Percentiles rank a stretch among this genome's conserved stretches.
Evolutionary conservation across 2,888 invertebrate genomes (phyloP).

Genomic region (Temnothorax unifasciatus): DNA sequence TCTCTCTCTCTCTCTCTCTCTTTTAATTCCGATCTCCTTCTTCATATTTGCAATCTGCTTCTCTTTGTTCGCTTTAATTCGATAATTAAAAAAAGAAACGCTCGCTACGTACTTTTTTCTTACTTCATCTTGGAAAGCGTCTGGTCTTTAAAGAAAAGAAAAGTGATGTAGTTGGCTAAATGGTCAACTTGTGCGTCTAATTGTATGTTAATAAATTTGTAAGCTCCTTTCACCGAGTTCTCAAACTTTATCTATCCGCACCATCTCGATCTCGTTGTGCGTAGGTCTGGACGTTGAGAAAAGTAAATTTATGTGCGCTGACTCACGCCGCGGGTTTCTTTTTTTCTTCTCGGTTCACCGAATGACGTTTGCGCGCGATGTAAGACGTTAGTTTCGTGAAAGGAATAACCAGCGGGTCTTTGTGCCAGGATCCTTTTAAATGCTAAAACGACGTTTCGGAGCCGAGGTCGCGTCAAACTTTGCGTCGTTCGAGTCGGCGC

Average conservation of each 20-base stretch:
- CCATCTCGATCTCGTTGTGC: constrained; percentile 25
- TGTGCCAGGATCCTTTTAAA: constrained; percentile 18
- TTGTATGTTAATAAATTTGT: constrained; percentile 50
- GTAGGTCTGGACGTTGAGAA: constrained; percentile 23
- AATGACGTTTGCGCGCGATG: constrained; percentile 37
- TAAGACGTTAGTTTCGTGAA: constrained; percentile 51
- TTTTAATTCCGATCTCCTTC: background rate
- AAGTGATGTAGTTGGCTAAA: constrained; percentile 31
- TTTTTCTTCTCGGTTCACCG: constrained; percentile 53
- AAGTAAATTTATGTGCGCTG: constrained; percentile 56
- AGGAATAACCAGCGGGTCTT: constrained; percentile 13
- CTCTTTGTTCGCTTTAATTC: background rate
- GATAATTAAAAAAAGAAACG: background rate
- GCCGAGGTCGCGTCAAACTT: background rate
- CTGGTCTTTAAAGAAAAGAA: constrained; percentile 23
- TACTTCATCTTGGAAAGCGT: background rate
- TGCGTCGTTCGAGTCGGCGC: background rate
- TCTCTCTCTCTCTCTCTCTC: background rate
- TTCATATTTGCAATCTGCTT: background rate
- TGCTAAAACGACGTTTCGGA: background rate
- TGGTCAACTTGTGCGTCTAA: constrained; percentile 39
- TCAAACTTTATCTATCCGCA: constrained; percentile 13
- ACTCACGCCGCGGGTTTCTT: constrained; percentile 49
- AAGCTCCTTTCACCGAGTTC: constrained; percentile 44
- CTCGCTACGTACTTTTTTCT: background rate